Conservation (phyloP, 2,888 invertebrate species). For the Xestobium rufovillosum region DNA sequence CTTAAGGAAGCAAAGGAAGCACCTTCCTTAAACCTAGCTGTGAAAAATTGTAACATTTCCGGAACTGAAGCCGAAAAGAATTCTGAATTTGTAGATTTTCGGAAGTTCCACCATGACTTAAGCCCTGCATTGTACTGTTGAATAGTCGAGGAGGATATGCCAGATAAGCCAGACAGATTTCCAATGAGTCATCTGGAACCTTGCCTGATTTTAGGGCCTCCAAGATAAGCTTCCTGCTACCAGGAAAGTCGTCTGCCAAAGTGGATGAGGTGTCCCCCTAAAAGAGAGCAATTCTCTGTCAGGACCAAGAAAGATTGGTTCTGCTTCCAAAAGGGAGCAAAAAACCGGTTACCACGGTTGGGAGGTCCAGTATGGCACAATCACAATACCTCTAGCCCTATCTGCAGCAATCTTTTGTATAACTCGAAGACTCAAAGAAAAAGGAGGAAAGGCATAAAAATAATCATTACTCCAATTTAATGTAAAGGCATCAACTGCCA, state of each 20-base stretch:
- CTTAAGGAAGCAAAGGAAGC: conserved; percentile 10
- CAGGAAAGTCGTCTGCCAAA: conserved; percentile 17
- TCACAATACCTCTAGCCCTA: conserved; percentile 20
- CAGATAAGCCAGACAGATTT: conserved; percentile 10
- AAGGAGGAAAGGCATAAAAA: conserved; percentile 17
- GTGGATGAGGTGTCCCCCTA: conserved; percentile 10
- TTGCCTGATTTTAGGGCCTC: conserved; percentile 5
- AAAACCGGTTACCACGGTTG: too few species aligned
- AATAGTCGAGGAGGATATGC: not conserved
- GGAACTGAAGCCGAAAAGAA: not conserved
- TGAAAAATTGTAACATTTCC: conserved; percentile 4
- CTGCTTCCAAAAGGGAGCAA: conserved; percentile 1
- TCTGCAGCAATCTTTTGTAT: conserved; percentile 13
- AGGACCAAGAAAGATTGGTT: conserved; percentile 7
- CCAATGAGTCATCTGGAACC: conserved; percentile 12
- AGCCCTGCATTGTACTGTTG: conserved; percentile 4
- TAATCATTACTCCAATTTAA: conserved; percentile 9
- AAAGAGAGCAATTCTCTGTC: conserved; percentile 13
- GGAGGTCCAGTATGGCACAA: too few species aligned
- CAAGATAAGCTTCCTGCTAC: conserved; percentile 19
- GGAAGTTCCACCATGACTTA: conserved; percentile 7
- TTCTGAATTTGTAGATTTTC: not conserved
- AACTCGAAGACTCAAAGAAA: not conserved
- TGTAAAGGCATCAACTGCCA: conserved; percentile 13
- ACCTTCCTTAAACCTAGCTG: conserved; percentile 6